phyloP scores from a whole-genome alignment of 2,113 vertebrate genomes.

The Gymnogyps californianus region DNA sequence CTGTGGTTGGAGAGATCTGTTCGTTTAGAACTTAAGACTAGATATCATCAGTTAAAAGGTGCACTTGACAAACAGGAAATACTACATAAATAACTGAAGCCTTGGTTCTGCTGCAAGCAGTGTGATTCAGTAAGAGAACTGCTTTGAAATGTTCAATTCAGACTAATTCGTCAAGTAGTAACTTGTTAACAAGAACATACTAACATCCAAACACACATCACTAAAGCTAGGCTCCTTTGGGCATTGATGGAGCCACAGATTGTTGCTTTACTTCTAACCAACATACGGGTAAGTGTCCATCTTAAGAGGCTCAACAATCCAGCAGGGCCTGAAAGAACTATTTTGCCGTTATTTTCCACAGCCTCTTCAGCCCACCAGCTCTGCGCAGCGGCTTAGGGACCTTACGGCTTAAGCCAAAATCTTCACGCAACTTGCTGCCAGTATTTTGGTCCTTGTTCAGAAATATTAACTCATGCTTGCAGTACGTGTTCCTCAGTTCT shows the following conservation, averaged over 20 bases:
- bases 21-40: background rate
- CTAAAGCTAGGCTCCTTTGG: background rate
- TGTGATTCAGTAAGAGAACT: background rate
- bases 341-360: background rate
- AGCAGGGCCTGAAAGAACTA: no score
- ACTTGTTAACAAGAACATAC: background rate
- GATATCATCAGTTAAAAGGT: background rate
- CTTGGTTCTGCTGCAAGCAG: background rate
- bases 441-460: background rate
- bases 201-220: background rate
- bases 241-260: background rate
- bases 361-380: background rate
- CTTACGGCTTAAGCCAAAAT: background rate
- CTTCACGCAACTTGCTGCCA: background rate
- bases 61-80: background rate
- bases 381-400: rapidly evolving
- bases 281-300: rapidly evolving
- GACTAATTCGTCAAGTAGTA: background rate
- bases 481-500: rapidly evolving
- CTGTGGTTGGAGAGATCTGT: background rate
- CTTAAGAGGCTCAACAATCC: background rate
- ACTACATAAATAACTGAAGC: background rate
- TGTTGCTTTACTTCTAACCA: background rate
- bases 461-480: background rate
- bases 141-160: background rate